Base-by-base conservation (phyloP, 1,140 invertebrate species). In the Lethocerus indicus region DNA sequence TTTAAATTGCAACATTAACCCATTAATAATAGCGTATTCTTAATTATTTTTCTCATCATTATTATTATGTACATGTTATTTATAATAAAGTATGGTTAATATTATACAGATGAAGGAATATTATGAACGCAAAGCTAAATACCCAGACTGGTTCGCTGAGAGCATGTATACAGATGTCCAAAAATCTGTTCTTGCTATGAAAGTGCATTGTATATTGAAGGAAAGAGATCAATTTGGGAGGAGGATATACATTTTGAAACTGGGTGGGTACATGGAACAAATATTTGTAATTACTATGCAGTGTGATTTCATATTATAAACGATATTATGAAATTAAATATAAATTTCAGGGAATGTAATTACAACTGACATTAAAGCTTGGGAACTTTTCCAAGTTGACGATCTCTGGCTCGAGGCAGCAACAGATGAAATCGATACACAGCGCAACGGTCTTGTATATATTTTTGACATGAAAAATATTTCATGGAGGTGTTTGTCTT, bases 391-490 rank as follows among this genome's bases (percentile, higher is more conserved):
- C 29, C 53, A 58, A 43, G 42, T 63, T 4, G 61, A 64, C 48
- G 60, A 61, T 49, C 43, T 63, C 2, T 61, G 58, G 58, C 26
- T 64, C 25, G 61, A 62, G 50, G 45, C 57, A 4, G 56, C 58
- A 6, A 50, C 58, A 51, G 61, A 63, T 51, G 62, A 64, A 47
- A 48, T 52, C 18, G 55, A 61, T 47, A 62, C 61, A 9, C 54
- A 60, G 46, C 45, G 55, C 47, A 60, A 63, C 24, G 65, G 65
- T 7, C 37, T 65, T 1, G 60, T 62, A 43, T 56, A 61, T 23
- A 57, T 67, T n/a, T 47, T 66, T 7, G 65, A 67, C 51, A 57
- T 66, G 29, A 56, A 55, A 52, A 50, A 46, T 25, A 53, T 59
- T 28, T 56, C 59, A 3, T 64, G 56, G 58, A 60, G 56, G 50